Evolutionary conservation across 2,888 invertebrate genomes (phyloP), one percentile per base, ranked within the genome.

Genomic region (Branchellion lobata): DNA sequence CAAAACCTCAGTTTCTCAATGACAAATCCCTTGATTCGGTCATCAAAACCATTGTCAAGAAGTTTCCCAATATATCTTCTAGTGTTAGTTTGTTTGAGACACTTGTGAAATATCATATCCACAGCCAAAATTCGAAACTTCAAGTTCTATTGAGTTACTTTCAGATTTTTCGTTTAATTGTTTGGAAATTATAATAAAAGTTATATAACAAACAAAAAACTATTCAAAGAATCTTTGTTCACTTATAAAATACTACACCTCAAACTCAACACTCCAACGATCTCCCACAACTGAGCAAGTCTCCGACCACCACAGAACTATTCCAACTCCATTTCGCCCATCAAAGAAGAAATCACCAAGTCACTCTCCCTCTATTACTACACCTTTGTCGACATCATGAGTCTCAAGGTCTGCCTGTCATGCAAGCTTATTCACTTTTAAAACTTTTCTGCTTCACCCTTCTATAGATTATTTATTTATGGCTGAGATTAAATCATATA

Each of bases 21-120:
- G 99, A 99, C 86, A 98, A 98, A 88, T 92, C 92, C n/a, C 90
- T 99, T 84, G 99, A 99, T 87, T 94, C 95, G 0, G 94, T 95
- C 0, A 95, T 98, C 79, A 96, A 96, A 87, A 93, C 93, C 82
- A 95, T 99, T 84, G 93, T 96, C 0, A 91, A 95, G 86, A 91
- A 94, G 86, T 99, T 99, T 87, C 99, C 99, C 0, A 94, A 93
- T 84, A 93, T 97, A 88, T 93, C 94, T 21, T 88, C 86, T 82
- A 87, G 87, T 82, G 90, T 89, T 82, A 83, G 85, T 82, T 33
- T 27, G 14, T 24, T 76, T 36, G 3, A 31, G 27, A 57, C 14
- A 21, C 27, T 76, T 76, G 21, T 14, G n/a, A 34, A 31, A 11
- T 72, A 72, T 72, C 29, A 18, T 21, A 11, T n/a, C 11, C 34